phyloP scores from a whole-genome alignment of 2,888 invertebrate genomes.

The Nomada fabriciana region DNA sequence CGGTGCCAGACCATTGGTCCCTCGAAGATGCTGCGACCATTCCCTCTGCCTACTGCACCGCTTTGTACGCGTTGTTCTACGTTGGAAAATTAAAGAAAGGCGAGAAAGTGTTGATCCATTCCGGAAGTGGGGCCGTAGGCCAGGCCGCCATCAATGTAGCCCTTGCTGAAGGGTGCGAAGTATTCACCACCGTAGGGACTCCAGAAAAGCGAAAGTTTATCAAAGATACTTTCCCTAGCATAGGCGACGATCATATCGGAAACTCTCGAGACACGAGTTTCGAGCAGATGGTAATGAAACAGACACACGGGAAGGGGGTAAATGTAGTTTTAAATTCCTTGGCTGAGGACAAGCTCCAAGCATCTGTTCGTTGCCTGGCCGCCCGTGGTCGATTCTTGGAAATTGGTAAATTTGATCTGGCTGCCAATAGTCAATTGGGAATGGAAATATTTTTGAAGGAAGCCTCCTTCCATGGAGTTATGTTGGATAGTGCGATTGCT shows the following conservation, averaged over 20 bases:
- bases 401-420: conserved; percentile 94
- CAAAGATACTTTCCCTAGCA: conserved; percentile 86
- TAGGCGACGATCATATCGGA: conserved; percentile 89
- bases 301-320: conserved; percentile 94
- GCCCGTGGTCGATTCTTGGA: conserved; percentile 90
- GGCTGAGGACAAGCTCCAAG: conserved; percentile 95
- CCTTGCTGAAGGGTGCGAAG: conserved; percentile 86
- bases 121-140: conserved; percentile 88
- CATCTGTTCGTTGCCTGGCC: conserved; percentile 88
- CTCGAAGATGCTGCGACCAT: conserved; percentile 89
- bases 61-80: conserved; percentile 86
- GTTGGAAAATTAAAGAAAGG: conserved; percentile 85
- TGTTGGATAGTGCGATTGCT: conserved; percentile 89
- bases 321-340: conserved; percentile 96
- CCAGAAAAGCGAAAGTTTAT: conserved; percentile 86
- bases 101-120: conserved; percentile 84
- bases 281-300: conserved; percentile 92
- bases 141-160: conserved; percentile 89
- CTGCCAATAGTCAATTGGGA: conserved; percentile 87
- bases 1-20: conserved; percentile 87
- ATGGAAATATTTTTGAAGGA: conserved; percentile 90
- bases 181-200: conserved; percentile 87
- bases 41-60: conserved; percentile 88
- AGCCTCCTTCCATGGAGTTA: conserved; percentile 91
- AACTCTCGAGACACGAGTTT: conserved; percentile 95